phyloP scores from a whole-genome alignment of 2,113 vertebrate genomes.

The Eubucco bourcierii region DNA sequence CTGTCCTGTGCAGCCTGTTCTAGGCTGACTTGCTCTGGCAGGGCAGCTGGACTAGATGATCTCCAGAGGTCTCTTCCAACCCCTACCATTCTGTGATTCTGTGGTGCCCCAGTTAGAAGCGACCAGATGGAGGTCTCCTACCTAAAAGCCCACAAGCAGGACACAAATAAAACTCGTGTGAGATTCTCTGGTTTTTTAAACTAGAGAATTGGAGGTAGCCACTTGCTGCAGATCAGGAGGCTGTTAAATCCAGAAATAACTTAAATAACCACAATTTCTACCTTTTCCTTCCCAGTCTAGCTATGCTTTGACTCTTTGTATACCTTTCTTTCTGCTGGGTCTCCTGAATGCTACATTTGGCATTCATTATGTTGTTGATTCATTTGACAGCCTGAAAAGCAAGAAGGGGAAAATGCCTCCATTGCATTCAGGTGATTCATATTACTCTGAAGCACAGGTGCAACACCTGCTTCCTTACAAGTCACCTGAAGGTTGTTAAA shows the following conservation, averaged over 20 bases:
- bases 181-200: not conserved
- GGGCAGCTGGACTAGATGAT: too few relatives aligned
- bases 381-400: not conserved
- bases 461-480: not conserved
- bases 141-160: not conserved
- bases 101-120: not conserved
- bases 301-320: not conserved
- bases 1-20: too few relatives aligned
- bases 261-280: accelerated
- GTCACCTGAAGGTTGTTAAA: not conserved
- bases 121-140: not conserved
- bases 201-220: not conserved
- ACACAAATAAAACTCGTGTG: not conserved
- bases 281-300: not conserved
- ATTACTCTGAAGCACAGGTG: not conserved
- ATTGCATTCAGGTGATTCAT: not conserved
- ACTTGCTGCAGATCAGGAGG: not conserved
- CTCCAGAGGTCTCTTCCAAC: too few relatives aligned
- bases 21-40: too few relatives aligned
- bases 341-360: not conserved
- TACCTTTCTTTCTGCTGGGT: not conserved
- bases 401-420: not conserved
- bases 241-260: not conserved
- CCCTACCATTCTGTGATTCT: too few relatives aligned
- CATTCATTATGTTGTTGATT: not conserved